Percentiles rank a stretch among this genome's conserved stretches.
Conservation (phyloP, 2,113 vertebrate genomes). For the Corvus moneduloides region DNA sequence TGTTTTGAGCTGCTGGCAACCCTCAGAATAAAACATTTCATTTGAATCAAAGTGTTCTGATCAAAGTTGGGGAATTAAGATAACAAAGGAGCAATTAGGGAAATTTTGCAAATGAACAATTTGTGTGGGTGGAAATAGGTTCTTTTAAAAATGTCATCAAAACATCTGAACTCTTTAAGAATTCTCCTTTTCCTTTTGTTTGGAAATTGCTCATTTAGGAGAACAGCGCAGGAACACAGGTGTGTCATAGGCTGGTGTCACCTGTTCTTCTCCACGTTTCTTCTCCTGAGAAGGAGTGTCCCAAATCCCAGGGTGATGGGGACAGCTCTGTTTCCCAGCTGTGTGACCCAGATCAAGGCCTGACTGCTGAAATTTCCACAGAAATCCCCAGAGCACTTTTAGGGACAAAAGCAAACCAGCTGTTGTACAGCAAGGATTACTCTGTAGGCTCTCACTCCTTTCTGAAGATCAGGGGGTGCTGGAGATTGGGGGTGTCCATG, state of each 20-base stretch:
- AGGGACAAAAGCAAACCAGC: neutral
- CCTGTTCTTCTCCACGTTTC: neutral
- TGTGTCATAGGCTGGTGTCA: neutral
- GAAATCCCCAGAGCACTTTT: neutral
- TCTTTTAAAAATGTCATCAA: conserved; percentile 35
- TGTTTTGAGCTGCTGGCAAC: conserved; percentile 40
- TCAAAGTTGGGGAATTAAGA: conserved; percentile 46
- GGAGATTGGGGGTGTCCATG: neutral
- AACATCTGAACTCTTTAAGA: conserved; percentile 21
- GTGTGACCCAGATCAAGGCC: neutral
- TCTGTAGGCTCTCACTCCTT: neutral
- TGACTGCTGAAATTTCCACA: neutral
- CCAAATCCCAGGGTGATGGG: neutral
- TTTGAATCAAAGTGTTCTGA: conserved; percentile 33
- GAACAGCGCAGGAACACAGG: neutral
- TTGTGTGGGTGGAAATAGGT: conserved; percentile 34
- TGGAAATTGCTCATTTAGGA: conserved; percentile 12
- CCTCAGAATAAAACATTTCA: conserved; percentile 32
- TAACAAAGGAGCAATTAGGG: conserved; percentile 63
- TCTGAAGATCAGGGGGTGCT: neutral
- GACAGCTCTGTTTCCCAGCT: neutral
- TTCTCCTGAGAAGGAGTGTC: neutral
- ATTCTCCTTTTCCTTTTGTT: neutral
- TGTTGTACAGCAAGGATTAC: neutral
- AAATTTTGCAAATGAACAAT: conserved; percentile 35